These are phyloP conservation scores for Acropternis orthonyx DNA, from an alignment of 2,797 vertebrate genomes.

Conservation along the genomic window DNA sequence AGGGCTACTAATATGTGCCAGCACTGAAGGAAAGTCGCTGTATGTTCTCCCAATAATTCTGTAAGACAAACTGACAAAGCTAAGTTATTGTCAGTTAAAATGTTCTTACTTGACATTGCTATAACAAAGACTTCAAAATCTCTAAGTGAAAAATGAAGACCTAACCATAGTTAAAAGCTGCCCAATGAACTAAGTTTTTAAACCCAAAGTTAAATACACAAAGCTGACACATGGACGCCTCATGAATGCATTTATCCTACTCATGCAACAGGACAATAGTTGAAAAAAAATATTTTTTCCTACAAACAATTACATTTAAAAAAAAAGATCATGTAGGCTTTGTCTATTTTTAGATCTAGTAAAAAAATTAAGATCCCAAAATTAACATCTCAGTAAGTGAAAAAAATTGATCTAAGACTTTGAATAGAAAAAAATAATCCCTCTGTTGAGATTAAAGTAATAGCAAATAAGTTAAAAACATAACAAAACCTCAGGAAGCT, in stretches of 20 bases:
- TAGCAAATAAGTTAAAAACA: background rate
- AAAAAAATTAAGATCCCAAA: background rate
- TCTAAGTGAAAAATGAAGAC: background rate
- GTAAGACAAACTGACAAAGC: background rate
- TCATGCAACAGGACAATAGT: background rate
- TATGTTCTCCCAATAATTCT: background rate
- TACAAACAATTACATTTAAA: background rate
- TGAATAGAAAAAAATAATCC: background rate
- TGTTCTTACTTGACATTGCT: background rate
- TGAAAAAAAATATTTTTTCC: conserved; percentile 26
- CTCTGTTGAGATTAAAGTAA: background rate
- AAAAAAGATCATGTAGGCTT: background rate
- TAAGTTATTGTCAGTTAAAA: background rate
- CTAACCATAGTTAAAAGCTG: conserved; percentile 15
- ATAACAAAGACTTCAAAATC: background rate
- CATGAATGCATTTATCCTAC: background rate
- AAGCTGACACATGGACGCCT: background rate
- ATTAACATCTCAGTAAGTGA: background rate
- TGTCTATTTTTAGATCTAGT: background rate
- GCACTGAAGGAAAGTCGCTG: background rate
- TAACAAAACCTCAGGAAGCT: background rate
- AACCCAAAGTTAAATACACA: conserved; percentile 28
- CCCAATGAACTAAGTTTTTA: conserved; percentile 25
- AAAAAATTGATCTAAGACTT: background rate
- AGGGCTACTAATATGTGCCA: background rate